A percentile compares a stretch with the other conserved stretches of the same genome.
Conservation (phyloP, 2,797 vertebrate genomes). For the Gymnoscopelus microlampas region DNA sequence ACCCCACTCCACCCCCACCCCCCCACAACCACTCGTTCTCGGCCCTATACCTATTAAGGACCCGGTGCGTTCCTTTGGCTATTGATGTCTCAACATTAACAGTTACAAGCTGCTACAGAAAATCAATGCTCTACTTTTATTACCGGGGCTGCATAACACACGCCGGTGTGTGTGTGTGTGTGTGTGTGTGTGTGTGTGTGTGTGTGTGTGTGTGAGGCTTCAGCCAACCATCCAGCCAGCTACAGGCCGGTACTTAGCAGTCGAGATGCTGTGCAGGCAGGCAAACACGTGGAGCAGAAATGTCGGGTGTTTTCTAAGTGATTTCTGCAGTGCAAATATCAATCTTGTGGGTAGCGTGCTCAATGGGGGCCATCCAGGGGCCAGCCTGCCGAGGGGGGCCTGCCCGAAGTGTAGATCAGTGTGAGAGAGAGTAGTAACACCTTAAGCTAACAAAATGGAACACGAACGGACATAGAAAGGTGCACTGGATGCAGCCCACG, state of each 20-base stretch:
- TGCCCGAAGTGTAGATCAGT: slow-evolving; percentile 12
- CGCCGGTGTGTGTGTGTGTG: not conserved
- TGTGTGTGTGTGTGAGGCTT: too few species aligned
- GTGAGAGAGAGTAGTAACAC: not conserved
- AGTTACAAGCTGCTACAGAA: slow-evolving; percentile 99
- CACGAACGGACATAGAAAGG: too few species aligned
- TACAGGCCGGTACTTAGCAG: slow-evolving; percentile 76
- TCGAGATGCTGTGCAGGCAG: slow-evolving; percentile 58
- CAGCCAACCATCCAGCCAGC: too few species aligned
- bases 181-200: not conserved
- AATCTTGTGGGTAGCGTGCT: slow-evolving; percentile 59
- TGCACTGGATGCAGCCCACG: too few species aligned
- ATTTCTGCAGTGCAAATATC: slow-evolving; percentile 78
- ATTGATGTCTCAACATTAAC: slow-evolving; percentile 99
- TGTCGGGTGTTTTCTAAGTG: slow-evolving; percentile 79
- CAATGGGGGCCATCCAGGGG: slow-evolving; percentile 33
- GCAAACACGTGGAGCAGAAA: slow-evolving; percentile 33
- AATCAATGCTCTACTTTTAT: slow-evolving; percentile 99
- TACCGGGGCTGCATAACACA: slow-evolving; percentile 84
- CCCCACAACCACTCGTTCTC: slow-evolving; percentile 88
- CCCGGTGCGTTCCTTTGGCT: slow-evolving; percentile 95
- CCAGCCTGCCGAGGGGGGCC: slow-evolving; percentile 27
- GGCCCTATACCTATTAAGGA: slow-evolving; percentile 89
- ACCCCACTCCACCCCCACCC: slow-evolving; percentile 64
- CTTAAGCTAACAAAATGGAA: not conserved